Evolutionary conservation across 2,797 vertebrate species (phyloP).

Genomic region (Simalia tracyae): DNA sequence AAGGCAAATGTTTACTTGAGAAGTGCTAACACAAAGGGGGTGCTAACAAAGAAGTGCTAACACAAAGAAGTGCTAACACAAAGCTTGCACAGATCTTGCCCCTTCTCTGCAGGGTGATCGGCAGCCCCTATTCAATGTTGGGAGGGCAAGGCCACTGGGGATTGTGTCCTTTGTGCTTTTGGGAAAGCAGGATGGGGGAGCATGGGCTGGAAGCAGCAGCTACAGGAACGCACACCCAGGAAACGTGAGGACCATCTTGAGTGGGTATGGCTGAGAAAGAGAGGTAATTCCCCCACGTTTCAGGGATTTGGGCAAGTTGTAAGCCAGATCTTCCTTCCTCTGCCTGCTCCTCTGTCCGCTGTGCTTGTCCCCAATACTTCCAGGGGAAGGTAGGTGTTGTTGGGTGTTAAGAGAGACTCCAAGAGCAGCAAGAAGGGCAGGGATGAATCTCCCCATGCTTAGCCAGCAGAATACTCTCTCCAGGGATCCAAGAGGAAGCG

Average conservation of each 20-base stretch:
- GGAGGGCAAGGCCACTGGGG: conserved; percentile 38
- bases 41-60: conserved; percentile 56
- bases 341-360: background rate
- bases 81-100: conserved; percentile 68
- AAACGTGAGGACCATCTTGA: background rate
- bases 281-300: background rate
- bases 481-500: background rate
- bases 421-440: background rate
- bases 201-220: background rate
- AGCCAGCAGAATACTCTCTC: background rate
- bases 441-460: background rate
- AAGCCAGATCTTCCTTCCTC: background rate
- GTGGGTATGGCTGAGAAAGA: background rate
- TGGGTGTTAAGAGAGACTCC: background rate
- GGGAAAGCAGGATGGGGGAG: conserved; percentile 39
- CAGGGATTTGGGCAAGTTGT: background rate
- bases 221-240: background rate
- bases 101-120: conserved; percentile 50
- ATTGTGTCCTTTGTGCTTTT: conserved; percentile 61
- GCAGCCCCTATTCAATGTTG: conserved; percentile 46
- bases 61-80: conserved; percentile 58
- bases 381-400: background rate
- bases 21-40: conserved; percentile 55
- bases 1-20: conserved; percentile 14
- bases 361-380: background rate